These are phyloP conservation scores for Andricus quercusramuli DNA, from an alignment of 2,888 invertebrate genomes.

Conservation along the genomic window DNA sequence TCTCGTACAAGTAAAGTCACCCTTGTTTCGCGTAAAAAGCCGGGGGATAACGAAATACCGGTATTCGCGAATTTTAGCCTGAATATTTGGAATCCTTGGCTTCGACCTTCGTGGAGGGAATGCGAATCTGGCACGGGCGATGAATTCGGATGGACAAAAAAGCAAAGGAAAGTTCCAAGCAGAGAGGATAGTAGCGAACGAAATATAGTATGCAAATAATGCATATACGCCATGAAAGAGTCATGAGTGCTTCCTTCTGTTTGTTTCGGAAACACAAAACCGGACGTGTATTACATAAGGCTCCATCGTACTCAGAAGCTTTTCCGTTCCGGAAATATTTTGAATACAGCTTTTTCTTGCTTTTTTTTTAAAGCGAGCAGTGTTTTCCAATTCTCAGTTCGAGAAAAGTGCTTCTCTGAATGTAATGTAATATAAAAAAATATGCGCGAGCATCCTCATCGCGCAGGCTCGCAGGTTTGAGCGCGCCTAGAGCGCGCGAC, in stretches of 20 bases:
- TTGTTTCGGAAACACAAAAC: conserved; percentile 3
- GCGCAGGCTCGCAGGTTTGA: too few species aligned
- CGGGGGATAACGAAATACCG: conserved; percentile 23
- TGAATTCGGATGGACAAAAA: background rate
- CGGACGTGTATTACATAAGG: background rate
- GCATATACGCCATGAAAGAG: conserved; percentile 9
- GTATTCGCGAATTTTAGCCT: conserved; percentile 1
- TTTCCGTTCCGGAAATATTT: background rate
- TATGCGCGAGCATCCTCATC: too few species aligned
- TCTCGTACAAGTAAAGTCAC: conserved; percentile 10
- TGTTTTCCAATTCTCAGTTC: too few species aligned
- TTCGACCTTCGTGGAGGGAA: background rate
- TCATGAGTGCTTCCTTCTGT: conserved; percentile 12
- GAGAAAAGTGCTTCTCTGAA: too few species aligned
- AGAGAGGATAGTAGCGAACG: background rate
- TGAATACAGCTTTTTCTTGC: background rate
- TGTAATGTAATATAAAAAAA: too few species aligned
- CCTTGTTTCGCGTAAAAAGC: conserved; percentile 24
- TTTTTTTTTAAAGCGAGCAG: too few species aligned
- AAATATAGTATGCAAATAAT: conserved; percentile 11
- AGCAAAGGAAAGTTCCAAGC: background rate
- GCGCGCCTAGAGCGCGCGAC: too few species aligned
- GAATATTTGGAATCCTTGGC: conserved; percentile 28
- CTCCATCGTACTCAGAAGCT: background rate
- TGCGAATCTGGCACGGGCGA: background rate